These are phyloP conservation scores for Archaeoteleia sp. DNA, from an alignment of 2,888 invertebrate genomes.

Conservation along the genomic window DNA sequence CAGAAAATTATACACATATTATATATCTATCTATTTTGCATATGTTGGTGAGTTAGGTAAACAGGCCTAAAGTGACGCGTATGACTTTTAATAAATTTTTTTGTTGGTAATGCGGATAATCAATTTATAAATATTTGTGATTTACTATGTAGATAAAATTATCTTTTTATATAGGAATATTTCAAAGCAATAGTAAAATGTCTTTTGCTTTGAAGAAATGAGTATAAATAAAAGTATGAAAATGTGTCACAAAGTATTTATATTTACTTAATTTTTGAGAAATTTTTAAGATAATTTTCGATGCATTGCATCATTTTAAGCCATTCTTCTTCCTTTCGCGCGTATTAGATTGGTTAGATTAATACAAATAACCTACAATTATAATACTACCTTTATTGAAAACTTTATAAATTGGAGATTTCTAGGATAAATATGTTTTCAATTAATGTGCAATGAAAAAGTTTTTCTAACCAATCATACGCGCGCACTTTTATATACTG, in stretches of 20 bases:
- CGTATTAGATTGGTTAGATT: constrained; percentile 16
- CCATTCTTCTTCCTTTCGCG: constrained; percentile 8
- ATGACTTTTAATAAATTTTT: constrained; percentile 9
- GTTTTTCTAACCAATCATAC: no score
- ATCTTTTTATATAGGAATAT: background rate
- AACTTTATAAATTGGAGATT: no score
- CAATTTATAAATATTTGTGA: no score
- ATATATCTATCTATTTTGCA: constrained; percentile 46
- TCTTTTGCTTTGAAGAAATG: no score
- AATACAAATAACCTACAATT: background rate
- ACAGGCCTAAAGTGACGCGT: constrained; percentile 35
- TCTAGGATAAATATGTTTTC: background rate
- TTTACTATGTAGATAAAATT: background rate
- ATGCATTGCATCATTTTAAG: constrained; percentile 28
- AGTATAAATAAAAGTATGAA: no score
- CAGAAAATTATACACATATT: constrained; percentile 54
- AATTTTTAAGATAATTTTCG: constrained; percentile 1
- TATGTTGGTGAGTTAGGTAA: constrained; percentile 40
- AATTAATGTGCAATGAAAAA: no score
- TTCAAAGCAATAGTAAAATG: background rate
- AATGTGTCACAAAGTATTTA: no score
- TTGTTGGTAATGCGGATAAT: no score
- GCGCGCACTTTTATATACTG: no score
- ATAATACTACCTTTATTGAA: no score
- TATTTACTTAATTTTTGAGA: no score